Conservation (phyloP, 2,113 vertebrate genomes). For the Cinclus mexicanus region DNA sequence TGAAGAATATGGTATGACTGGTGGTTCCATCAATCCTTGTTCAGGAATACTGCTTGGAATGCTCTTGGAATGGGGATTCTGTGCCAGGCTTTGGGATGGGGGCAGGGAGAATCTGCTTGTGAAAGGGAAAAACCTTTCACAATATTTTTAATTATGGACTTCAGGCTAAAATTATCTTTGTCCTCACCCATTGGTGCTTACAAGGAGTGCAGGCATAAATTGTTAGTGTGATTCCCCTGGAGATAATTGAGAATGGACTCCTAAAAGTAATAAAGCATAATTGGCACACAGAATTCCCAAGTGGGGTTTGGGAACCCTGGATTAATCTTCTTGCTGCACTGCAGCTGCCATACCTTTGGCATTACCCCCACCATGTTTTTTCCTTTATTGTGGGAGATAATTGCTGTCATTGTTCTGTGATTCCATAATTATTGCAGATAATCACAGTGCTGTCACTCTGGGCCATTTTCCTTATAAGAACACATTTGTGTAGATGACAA, state of each 20-base stretch:
- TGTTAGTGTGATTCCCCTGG: not conserved
- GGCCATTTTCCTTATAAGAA: not conserved
- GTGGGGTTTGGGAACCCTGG: not conserved
- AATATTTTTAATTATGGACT: not conserved
- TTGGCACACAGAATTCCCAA: not conserved
- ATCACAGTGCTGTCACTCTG: not conserved
- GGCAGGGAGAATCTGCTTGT: not conserved
- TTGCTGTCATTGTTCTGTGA: not conserved
- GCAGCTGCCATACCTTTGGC: conserved; percentile 17
- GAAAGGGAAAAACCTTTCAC: not conserved
- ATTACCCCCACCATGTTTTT: not conserved
- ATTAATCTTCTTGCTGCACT: not conserved
- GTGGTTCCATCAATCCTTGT: not conserved
- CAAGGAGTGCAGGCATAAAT: not conserved
- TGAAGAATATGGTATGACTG: not conserved
- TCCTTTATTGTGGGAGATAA: not conserved
- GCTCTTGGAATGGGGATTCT: not conserved
- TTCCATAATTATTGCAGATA: not conserved
- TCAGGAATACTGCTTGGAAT: not conserved
- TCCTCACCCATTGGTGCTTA: not conserved
- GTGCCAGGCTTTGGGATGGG: not conserved
- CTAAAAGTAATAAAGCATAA: not conserved
- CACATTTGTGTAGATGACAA: not conserved
- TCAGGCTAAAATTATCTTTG: not conserved
- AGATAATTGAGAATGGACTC: not conserved